Conservation (phyloP, 2,888 invertebrate genomes). For the Serripes groenlandicus region DNA sequence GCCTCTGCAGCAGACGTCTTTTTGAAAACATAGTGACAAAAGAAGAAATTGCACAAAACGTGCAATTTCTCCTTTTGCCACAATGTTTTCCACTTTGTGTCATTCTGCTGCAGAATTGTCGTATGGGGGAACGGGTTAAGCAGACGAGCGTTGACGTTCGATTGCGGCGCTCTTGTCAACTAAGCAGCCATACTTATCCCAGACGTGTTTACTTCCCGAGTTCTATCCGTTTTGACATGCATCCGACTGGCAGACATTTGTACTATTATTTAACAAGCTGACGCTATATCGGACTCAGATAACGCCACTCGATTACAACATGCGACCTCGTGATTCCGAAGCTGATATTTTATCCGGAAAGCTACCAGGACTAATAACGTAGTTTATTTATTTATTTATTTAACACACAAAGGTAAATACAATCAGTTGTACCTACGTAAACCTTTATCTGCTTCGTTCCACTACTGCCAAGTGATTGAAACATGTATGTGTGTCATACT, state of each 20-base stretch:
- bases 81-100: neutral
- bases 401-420: no score
- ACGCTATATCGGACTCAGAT: neutral
- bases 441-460: no score
- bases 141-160: neutral
- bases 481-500: no score
- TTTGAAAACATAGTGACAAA: neutral
- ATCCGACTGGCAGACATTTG: neutral
- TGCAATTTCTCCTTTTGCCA: neutral
- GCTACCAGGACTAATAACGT: no score
- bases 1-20: neutral
- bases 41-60: conserved; percentile 3
- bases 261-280: neutral
- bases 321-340: neutral
- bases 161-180: neutral
- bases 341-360: neutral
- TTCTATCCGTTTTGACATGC: neutral
- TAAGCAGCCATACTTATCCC: neutral
- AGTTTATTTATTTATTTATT: no score
- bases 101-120: neutral
- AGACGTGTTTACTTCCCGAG: neutral
- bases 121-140: neutral
- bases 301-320: neutral
- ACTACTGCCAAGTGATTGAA: no score
- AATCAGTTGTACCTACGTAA: no score